Percentiles rank a stretch among this genome's conserved stretches.
phyloP scores from a whole-genome alignment of 2,888 invertebrate genomes.

The Limenitis arthemis region DNA sequence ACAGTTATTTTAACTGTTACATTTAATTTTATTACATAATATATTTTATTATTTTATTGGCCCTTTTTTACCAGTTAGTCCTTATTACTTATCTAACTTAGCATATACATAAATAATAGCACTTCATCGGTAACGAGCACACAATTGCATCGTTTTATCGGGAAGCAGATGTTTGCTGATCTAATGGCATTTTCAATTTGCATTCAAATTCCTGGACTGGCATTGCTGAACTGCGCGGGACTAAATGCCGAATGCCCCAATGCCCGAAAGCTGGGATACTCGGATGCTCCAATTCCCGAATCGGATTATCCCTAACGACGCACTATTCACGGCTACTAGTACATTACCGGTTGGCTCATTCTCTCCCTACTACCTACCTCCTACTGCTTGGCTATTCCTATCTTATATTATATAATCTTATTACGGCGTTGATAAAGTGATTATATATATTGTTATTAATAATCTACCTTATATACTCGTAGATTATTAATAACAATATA shows the following conservation, averaged over 20 bases:
- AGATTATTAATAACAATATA: background rate
- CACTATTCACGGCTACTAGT: constrained; percentile 47
- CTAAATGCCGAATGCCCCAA: constrained; percentile 37
- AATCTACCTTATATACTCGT: too few relatives aligned
- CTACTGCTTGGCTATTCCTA: too few relatives aligned
- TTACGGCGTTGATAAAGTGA: background rate
- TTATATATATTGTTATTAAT: background rate
- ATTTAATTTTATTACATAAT: too few relatives aligned
- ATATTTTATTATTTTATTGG: too few relatives aligned
- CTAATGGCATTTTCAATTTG: constrained; percentile 68
- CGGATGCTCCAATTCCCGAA: constrained; percentile 54
- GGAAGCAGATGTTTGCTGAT: constrained; percentile 57
- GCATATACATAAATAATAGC: constrained; percentile 20
- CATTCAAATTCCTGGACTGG: constrained; percentile 58
- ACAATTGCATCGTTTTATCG: constrained; percentile 44
- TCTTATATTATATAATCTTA: too few relatives aligned
- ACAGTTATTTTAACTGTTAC: too few relatives aligned
- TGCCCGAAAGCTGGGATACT: constrained; percentile 37
- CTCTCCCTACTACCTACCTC: background rate
- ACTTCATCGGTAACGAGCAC: constrained; percentile 39
- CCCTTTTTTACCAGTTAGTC: too few relatives aligned
- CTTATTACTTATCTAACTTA: background rate
- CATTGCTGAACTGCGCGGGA: constrained; percentile 40
- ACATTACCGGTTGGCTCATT: constrained; percentile 8
- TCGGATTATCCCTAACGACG: constrained; percentile 67